Base-by-base conservation (phyloP, 2,113 vertebrate genomes). In the Capreolus pygargus region DNA sequence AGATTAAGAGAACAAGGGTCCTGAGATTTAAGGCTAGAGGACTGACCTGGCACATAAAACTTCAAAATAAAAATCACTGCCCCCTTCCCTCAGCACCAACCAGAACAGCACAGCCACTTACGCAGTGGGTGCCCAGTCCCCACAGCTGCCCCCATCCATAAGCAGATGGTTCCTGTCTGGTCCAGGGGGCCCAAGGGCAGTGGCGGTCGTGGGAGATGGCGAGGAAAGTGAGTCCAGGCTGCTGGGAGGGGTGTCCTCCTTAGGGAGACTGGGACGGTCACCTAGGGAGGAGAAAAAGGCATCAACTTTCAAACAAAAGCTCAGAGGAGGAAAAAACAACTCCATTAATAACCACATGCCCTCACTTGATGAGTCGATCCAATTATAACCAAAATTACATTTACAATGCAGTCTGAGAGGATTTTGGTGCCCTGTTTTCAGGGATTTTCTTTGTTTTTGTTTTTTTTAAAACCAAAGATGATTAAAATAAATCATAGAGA, bases 161-260 rank as follows among this genome's bases (percentile, higher is more conserved):
- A 97, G 96, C 12, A 99, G 98, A 94, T 99, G 97, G 76, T 99
- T 99, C 97, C 97, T 99, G 4, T 99, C 98, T 97, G 98, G 99
- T 78, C 99, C 99, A 0, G 98, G 96, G 0, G 99, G 98, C 33
- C 98, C 99, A 33, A 98, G 99, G 4, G 99, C 97, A 81, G 98
- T 67, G 6, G 98, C 96, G 17, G 94, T 98, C 0, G 98, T 99
- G 0, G 99, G 99, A n/a, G 99, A 99, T 3, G 99, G 99, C 23
- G 99, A 99, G 30, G 99, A 99, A 28, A 99, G 99, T 0, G 99
- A 99, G 98, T 99, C 99, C 33, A 99, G 99, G 98, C 99, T 99
- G 97, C 99, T 99, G 93, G 99, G 99, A 17, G 99, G 99, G 1
- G 99, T 99, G 83, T 99, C 99, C 81, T 99, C 99, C 91, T 98